A percentile compares a stretch with the other conserved stretches of the same genome.
These are phyloP conservation scores for Drosophila simulans DNA, from an alignment of 1,140 invertebrate species.

Conservation along the genomic window DNA sequence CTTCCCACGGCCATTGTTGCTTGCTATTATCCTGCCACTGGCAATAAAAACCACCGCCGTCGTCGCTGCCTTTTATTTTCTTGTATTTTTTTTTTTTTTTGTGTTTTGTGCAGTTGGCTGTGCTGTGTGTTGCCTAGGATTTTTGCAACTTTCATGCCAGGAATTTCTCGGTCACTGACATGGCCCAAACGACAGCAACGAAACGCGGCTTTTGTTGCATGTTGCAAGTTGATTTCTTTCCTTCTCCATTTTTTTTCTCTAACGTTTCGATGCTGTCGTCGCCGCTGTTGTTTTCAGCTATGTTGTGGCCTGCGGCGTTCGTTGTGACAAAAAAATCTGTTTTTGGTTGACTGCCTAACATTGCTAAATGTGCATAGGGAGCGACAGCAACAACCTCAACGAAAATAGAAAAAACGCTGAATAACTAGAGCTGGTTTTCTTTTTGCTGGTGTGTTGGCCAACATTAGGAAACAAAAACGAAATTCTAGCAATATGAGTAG, in stretches of 20 bases:
- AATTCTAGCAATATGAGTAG: slow-evolving; percentile 11
- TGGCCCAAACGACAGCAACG: slow-evolving; percentile 48
- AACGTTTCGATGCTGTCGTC: slow-evolving; percentile 19
- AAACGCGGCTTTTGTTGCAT: slow-evolving; percentile 65
- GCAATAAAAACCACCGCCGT: slow-evolving; percentile 68
- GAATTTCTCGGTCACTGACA: slow-evolving; percentile 81
- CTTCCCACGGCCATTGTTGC: slow-evolving; percentile 36
- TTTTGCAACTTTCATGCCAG: slow-evolving; percentile 62
- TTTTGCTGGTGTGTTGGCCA: slow-evolving; percentile 3
- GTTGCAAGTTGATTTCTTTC: slow-evolving; percentile 75
- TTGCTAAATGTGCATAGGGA: slow-evolving; percentile 51
- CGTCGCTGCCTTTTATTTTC: slow-evolving; percentile 25
- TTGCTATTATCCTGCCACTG: slow-evolving; percentile 65
- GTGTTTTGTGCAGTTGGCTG: slow-evolving; percentile 10
- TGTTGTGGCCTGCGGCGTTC: slow-evolving; percentile 61
- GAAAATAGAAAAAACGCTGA: slow-evolving; percentile 16
- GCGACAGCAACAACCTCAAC: slow-evolving; percentile 39
- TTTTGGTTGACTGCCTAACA: slow-evolving; percentile 74
- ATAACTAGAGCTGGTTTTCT: slow-evolving; percentile 15
- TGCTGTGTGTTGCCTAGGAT: slow-evolving; percentile 45
- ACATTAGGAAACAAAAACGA: slow-evolving; percentile 18
- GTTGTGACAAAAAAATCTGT: slow-evolving; percentile 75
- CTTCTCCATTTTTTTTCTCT: slow-evolving; percentile 9
- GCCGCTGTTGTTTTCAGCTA: slow-evolving; percentile 32
- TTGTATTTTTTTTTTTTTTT: background rate